Conservation (phyloP, 1,140 invertebrate species). For the Aricia agestis region DNA sequence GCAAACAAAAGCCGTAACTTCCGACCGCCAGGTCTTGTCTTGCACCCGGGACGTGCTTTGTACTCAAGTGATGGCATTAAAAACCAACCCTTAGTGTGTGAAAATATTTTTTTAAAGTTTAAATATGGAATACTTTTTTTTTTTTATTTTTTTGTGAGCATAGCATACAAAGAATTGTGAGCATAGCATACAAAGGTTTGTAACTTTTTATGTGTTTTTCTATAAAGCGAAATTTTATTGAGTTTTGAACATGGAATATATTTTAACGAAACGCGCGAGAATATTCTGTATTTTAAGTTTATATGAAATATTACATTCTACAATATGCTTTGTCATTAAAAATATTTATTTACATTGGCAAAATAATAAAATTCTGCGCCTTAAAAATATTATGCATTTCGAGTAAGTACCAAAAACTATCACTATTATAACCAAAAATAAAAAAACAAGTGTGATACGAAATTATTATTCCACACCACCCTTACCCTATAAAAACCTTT, state of each 20-base stretch:
- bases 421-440: no score
- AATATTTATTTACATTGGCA: no score
- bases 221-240: neutral
- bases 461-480: no score
- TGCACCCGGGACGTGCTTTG: slow-evolving; percentile 32
- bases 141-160: no score
- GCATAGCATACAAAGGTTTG: neutral
- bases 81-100: neutral
- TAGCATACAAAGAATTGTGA: neutral
- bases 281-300: neutral
- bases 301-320: neutral
- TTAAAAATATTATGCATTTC: no score
- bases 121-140: neutral
- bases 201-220: neutral
- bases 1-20: slow-evolving; percentile 45
- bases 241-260: neutral
- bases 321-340: no score
- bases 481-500: neutral
- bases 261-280: neutral
- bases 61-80: slow-evolving; percentile 22
- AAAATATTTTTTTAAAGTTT: neutral
- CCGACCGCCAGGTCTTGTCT: slow-evolving; percentile 36
- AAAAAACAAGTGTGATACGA: no score
- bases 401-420: no score
- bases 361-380: no score